These are phyloP conservation scores for Chelmon rostratus DNA, from an alignment of 2,797 vertebrate species.

Conservation along the genomic window DNA sequence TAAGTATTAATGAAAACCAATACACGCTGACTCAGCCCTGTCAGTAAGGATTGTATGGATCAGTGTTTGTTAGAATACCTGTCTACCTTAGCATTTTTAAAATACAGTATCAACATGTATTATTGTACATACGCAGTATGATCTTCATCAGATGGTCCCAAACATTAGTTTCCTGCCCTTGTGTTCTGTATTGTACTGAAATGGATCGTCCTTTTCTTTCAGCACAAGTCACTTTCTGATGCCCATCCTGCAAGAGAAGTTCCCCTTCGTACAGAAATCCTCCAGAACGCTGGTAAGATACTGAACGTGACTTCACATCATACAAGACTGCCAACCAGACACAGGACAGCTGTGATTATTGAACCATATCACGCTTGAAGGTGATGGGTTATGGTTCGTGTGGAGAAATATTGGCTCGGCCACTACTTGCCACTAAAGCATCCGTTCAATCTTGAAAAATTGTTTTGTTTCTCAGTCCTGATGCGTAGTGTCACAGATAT, in stretches of 20 bases:
- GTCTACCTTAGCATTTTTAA: background rate
- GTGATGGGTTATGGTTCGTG: too few species aligned
- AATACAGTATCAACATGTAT: too few species aligned
- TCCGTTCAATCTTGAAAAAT: background rate
- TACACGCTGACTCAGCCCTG: background rate
- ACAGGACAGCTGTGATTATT: background rate
- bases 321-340: too few species aligned
- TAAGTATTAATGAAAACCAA: too few species aligned
- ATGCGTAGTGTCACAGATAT: too few species aligned
- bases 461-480: background rate
- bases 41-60: background rate
- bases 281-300: constrained; percentile 92
- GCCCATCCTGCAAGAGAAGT: constrained; percentile 92
- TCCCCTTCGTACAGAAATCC: constrained; percentile 96
- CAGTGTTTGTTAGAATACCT: too few species aligned
- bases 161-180: background rate
- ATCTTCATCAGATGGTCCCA: background rate
- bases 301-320: accelerated
- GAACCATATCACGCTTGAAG: background rate
- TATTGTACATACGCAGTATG: background rate
- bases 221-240: constrained; percentile 94
- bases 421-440: background rate
- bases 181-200: background rate
- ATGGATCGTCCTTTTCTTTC: constrained; percentile 21
- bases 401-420: background rate